phyloP scores from a whole-genome alignment of 2,888 invertebrate species.

The Orthosia cruda region DNA sequence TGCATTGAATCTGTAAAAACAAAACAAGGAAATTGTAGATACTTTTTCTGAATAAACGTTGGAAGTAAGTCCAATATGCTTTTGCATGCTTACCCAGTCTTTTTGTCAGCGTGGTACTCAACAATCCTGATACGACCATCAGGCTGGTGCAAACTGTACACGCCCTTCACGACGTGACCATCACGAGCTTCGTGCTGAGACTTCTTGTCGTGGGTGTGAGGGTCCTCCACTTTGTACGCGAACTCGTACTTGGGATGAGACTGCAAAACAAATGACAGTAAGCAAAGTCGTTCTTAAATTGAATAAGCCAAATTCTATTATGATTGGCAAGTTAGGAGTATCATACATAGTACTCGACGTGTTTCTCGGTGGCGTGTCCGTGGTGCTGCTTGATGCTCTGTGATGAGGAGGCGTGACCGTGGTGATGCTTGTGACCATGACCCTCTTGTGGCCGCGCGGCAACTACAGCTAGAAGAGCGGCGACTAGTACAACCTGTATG shows the following conservation, averaged over 20 bases:
- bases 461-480: conserved; percentile 32
- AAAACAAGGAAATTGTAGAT: neutral
- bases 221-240: conserved; percentile 8
- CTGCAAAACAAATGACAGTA: conserved; percentile 63
- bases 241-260: conserved; percentile 72
- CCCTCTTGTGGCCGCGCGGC: conserved; percentile 52
- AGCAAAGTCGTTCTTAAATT: neutral
- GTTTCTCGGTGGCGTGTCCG: conserved; percentile 59
- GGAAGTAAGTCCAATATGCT: neutral
- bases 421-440: conserved; percentile 42
- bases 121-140: conserved; percentile 27
- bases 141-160: conserved; percentile 2
- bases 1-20: conserved; percentile 16
- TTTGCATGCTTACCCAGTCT: conserved; percentile 37
- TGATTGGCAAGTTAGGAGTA: neutral
- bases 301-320: neutral
- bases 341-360: conserved; percentile 57
- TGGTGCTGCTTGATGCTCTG: conserved; percentile 56
- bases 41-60: neutral
- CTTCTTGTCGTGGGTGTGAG: conserved; percentile 28
- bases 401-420: conserved; percentile 68
- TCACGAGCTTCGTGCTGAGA: neutral
- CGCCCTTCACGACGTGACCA: conserved; percentile 5
- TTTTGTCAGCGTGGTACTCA: conserved; percentile 61
- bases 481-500: conserved; percentile 16